Evolutionary conservation across 2,797 vertebrate genomes (phyloP).

Genomic region (Brachyrhaphis roseni): DNA sequence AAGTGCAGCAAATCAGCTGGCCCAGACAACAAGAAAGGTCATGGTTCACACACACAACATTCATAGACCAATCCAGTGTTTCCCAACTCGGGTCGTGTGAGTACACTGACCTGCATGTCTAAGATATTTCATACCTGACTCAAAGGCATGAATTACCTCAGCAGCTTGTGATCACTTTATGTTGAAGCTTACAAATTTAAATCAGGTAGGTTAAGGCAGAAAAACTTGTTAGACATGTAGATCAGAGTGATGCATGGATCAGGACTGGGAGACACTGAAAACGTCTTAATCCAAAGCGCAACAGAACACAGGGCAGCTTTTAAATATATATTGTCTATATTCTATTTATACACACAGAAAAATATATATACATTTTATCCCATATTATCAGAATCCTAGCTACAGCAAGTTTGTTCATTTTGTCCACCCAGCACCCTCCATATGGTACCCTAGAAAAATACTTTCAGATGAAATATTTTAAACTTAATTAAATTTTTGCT

Average conservation of each 20-base stretch:
- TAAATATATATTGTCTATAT: not conserved
- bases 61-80: not conserved
- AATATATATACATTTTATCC: not conserved
- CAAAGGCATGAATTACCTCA: not conserved
- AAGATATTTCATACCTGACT: not conserved
- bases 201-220: not conserved
- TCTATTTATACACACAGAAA: not conserved
- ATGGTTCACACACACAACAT: not conserved
- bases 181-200: not conserved
- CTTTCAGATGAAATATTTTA: not conserved
- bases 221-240: not conserved
- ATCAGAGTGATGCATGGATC: not conserved
- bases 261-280: not conserved
- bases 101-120: not conserved
- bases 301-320: not conserved
- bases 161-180: not conserved
- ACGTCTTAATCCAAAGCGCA: not conserved
- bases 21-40: not conserved
- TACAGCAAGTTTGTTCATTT: not conserved
- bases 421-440: not conserved
- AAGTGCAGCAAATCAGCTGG: conserved; percentile 4
- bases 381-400: not conserved
- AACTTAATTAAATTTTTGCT: not conserved
- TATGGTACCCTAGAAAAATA: not conserved
- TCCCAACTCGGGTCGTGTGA: not conserved